Evolutionary conservation across 2,888 invertebrate species (phyloP).

Genomic region (Apamea epomidion): DNA sequence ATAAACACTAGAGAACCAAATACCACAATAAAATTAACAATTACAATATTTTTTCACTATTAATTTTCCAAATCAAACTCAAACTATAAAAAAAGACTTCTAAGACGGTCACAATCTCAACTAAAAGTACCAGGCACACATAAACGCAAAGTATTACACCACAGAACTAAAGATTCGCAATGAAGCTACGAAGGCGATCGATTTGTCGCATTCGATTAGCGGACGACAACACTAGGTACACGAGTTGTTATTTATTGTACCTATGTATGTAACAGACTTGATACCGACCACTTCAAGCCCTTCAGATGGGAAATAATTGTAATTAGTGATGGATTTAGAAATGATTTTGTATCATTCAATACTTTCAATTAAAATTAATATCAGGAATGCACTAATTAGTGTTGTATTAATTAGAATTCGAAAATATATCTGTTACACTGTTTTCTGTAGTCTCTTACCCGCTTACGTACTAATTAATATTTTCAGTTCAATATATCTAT

Average conservation of each 20-base stretch:
- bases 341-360: not conserved
- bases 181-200: conserved; percentile 75
- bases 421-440: not conserved
- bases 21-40: not conserved
- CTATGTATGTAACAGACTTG: conserved; percentile 42
- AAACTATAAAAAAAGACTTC: not conserved
- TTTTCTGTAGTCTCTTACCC: not conserved
- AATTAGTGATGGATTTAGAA: conserved; percentile 9
- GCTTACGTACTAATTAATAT: not conserved
- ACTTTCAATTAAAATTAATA: conserved; percentile 6
- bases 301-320: conserved; percentile 15
- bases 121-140: conserved; percentile 52
- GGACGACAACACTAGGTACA: conserved; percentile 68
- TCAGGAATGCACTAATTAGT: not conserved
- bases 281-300: conserved; percentile 24
- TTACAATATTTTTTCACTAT: not conserved
- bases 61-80: not conserved
- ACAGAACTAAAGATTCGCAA: conserved; percentile 70
- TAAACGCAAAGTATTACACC: conserved; percentile 33
- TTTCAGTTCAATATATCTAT: not conserved
- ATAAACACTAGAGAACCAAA: not conserved
- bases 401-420: not conserved
- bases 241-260: conserved; percentile 60
- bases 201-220: conserved; percentile 81
- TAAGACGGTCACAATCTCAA: not conserved